These are phyloP conservation scores for Polydrusus pterygomalis DNA, from an alignment of 2,888 invertebrate species.

Conservation along the genomic window DNA sequence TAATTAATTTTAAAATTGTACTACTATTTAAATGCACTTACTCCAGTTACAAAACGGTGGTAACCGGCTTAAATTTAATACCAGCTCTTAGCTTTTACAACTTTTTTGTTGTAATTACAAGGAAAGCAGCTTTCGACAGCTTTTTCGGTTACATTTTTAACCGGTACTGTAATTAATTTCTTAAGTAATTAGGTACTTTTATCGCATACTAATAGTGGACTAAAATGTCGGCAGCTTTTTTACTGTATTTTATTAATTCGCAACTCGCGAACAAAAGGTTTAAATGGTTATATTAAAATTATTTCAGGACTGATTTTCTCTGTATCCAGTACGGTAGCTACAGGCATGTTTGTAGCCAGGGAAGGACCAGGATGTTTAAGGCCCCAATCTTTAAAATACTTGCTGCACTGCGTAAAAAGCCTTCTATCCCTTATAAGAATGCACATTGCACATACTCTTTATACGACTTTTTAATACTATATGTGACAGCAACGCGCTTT, in stretches of 20 bases:
- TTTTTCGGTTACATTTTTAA: slow-evolving; percentile 31
- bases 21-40: slow-evolving; percentile 33
- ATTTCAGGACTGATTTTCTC: no score
- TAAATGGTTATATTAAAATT: no score
- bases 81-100: slow-evolving; percentile 29
- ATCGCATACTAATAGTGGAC: slow-evolving; percentile 29
- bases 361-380: no score
- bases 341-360: no score
- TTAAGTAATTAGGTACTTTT: slow-evolving; percentile 26
- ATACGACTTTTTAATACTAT: no score
- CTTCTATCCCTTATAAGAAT: no score
- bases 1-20: slow-evolving; percentile 43
- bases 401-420: no score
- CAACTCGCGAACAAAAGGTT: no score
- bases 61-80: slow-evolving; percentile 44
- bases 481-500: no score
- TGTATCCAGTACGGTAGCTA: no score
- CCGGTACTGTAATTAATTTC: slow-evolving; percentile 28
- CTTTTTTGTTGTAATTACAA: slow-evolving; percentile 31
- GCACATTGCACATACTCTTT: no score
- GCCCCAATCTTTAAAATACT: no score
- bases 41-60: slow-evolving; percentile 46
- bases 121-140: slow-evolving; percentile 31
- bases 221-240: slow-evolving; percentile 16
- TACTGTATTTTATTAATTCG: not conserved